Percentiles rank a stretch among this genome's conserved stretches.
These are phyloP conservation scores for Macropus fuliginosus DNA, from an alignment of 2,797 vertebrate species.

Conservation along the genomic window DNA sequence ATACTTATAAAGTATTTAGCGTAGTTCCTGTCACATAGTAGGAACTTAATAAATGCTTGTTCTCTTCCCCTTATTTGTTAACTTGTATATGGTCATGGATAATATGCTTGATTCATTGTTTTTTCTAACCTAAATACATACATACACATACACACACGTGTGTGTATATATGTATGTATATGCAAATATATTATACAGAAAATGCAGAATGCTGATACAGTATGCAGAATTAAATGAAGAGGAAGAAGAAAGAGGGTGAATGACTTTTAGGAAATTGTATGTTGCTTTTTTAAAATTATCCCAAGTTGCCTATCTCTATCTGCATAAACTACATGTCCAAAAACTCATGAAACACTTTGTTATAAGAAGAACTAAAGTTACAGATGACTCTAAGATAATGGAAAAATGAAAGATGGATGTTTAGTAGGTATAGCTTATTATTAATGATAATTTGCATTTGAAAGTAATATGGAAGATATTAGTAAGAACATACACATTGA, in stretches of 20 bases:
- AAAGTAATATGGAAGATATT: background rate
- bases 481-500: background rate
- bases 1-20: background rate
- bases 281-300: background rate
- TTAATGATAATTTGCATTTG: background rate
- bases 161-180: background rate
- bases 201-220: background rate
- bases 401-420: background rate
- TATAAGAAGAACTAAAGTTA: background rate
- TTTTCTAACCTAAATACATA: background rate
- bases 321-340: background rate
- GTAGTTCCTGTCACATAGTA: background rate
- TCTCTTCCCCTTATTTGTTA: background rate
- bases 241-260: background rate
- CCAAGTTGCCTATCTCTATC: background rate
- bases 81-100: background rate
- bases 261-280: background rate
- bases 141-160: background rate
- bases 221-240: background rate
- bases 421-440: background rate
- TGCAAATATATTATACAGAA: background rate
- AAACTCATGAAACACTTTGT: background rate
- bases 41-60: background rate
- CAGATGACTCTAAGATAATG: background rate
- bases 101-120: background rate